Conservation (phyloP, 2,797 vertebrate genomes). For the Huso huso region DNA sequence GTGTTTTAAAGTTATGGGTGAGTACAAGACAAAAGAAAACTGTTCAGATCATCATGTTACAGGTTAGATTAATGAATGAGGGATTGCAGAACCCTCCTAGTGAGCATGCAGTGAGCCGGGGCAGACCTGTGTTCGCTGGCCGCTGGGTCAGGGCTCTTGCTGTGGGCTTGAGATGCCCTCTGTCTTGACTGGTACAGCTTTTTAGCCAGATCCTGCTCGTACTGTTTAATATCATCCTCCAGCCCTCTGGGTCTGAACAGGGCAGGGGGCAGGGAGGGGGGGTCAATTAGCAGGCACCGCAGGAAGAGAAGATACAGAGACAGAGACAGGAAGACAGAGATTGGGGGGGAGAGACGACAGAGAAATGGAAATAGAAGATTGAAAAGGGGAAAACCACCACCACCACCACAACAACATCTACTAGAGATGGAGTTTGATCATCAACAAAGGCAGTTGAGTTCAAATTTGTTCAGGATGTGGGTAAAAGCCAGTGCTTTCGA, state of each 20-base stretch:
- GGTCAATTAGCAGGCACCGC: slow-evolving; percentile 22
- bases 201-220: slow-evolving; percentile 90
- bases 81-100: slow-evolving; percentile 4
- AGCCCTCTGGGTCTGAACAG: slow-evolving; percentile 68
- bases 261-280: slow-evolving; percentile 25
- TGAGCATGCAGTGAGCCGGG: slow-evolving; percentile 34
- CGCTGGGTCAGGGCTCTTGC: slow-evolving; percentile 44
- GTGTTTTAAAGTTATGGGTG: too few relatives aligned
- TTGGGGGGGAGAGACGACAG: neutral
- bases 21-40: too few relatives aligned
- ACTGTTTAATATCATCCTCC: slow-evolving; percentile 87
- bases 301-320: neutral
- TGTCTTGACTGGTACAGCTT: slow-evolving; percentile 84
- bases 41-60: too few relatives aligned
- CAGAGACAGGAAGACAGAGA: neutral
- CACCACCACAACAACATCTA: slow-evolving; percentile 23
- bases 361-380: neutral
- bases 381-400: slow-evolving; percentile 26
- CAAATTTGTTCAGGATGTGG: too few relatives aligned
- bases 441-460: too few relatives aligned
- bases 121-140: slow-evolving; percentile 75
- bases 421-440: too few relatives aligned
- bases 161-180: slow-evolving; percentile 62
- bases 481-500: too few relatives aligned
- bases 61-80: neutral